Conservation (phyloP, 2,113 vertebrate species). For the Stigmatopora nigra region DNA sequence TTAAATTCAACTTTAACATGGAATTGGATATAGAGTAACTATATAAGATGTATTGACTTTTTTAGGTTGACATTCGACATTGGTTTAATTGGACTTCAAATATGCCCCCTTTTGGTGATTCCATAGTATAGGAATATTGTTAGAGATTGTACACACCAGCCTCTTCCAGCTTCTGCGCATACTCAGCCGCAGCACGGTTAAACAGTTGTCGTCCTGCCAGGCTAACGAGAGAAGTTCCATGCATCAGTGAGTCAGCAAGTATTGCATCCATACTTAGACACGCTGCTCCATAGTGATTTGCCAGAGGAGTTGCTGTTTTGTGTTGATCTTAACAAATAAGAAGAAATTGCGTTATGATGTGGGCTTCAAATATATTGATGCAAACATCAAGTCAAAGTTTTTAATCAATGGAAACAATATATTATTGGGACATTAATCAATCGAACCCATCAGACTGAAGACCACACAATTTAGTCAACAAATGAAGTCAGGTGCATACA, state of each 20-base stretch:
- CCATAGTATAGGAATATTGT: neutral
- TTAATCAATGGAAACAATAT: neutral
- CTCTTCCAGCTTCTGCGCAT: constrained; percentile 54
- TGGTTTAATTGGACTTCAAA: neutral
- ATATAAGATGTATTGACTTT: neutral
- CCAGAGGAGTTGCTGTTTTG: constrained; percentile 53
- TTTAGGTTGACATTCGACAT: neutral
- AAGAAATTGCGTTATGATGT: constrained; percentile 3
- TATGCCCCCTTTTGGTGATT: neutral
- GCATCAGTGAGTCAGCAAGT: constrained; percentile 70
- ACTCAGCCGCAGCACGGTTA: constrained; percentile 56
- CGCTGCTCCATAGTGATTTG: constrained; percentile 63
- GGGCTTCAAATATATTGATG: neutral
- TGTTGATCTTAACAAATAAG: constrained; percentile 68
- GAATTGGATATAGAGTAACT: no score
- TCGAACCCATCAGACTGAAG: no score
- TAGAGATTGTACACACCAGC: constrained; percentile 56
- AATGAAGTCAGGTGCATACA: no score
- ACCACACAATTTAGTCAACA: no score
- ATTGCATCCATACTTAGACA: constrained; percentile 72
- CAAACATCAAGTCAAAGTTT: neutral
- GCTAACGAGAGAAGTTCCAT: constrained; percentile 54
- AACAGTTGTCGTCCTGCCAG: constrained; percentile 71
- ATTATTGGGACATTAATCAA: no score
- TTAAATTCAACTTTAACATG: no score